Base-by-base conservation (phyloP, 2,888 invertebrate species). In the Smittia sp. region DNA sequence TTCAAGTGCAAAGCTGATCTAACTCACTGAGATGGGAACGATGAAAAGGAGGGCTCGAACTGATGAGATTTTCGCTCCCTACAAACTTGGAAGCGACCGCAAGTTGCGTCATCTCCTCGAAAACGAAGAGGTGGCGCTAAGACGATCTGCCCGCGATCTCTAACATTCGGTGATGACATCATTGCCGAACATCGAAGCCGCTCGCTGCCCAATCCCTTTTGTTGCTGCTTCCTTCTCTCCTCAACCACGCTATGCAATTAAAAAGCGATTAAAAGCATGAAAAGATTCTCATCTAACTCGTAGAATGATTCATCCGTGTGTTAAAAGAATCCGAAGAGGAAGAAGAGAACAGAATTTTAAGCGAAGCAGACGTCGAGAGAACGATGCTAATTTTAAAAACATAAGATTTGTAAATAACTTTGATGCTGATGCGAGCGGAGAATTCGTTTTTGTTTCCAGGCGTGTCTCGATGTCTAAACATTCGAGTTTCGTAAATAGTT, bases 251-350 rank as follows among this genome's bases (percentile, higher is more conserved):
- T 62, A 62, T 62, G 22, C 62, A 62, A 62, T 62, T 62, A 62
- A 62, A 62, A 62, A 62, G 62, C 62, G 62, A 62, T 62, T 62
- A 62, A 25, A 46, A 46, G 11, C 46, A n/a, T 46, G 46, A 46
- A 46, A 46, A 46, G 46, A 46, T 46, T 46, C 46, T 13, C 13
- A 13, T 46, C 13, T 46, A 46, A 46, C 15, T 32, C 32, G 32
- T 11, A 46, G 46, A 46, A 46, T 46, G 46, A 46, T 46, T 46
- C 46, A 46, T 46, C 46, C n/a, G 46, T n/a, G 46, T n/a, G 46
- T 46, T 46, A 15, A 46, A 32, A 46, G 46, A 46, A 46, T 46
- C 46, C 46, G 46, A 13, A n/a, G 4, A 46, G 15, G 46, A 46
- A 46, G 46, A 46, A 46, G 15, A 46, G n/a, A 15, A 46, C 2